Conservation (phyloP, 2,113 vertebrate species). For the Antechinus flavipes region DNA sequence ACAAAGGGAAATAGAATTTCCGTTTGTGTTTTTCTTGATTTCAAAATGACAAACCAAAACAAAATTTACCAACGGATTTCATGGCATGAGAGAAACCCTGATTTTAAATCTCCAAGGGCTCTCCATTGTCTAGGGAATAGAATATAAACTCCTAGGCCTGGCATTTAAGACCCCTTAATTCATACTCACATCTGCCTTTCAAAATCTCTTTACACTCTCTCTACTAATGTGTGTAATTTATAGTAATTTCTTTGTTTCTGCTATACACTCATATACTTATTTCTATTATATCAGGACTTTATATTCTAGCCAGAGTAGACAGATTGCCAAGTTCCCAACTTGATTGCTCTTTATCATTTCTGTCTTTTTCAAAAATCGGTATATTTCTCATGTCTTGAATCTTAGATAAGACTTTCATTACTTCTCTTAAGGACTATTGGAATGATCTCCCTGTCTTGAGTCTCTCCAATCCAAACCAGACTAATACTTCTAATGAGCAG, state of each 20-base stretch:
- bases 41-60: constrained; percentile 56
- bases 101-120: constrained; percentile 31
- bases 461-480: neutral
- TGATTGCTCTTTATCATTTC: neutral
- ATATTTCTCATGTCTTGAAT: neutral
- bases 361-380: neutral
- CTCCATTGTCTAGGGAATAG: neutral
- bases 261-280: neutral
- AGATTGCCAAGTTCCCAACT: neutral
- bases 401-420: neutral
- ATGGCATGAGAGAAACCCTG: neutral
- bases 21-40: constrained; percentile 30
- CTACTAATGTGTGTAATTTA: neutral
- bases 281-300: neutral
- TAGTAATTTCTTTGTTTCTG: neutral
- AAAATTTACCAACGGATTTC: constrained; percentile 30
- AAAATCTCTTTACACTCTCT: neutral
- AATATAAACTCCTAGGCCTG: neutral
- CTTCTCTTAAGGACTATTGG: neutral
- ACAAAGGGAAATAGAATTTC: constrained; percentile 67
- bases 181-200: neutral
- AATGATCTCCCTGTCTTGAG: neutral
- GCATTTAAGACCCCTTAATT: neutral
- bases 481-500: neutral
- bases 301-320: neutral